Percentiles rank a stretch among this genome's conserved stretches.
These are phyloP conservation scores for Didymodactylos carnosus DNA, from an alignment of 2,888 invertebrate genomes.

Conservation along the genomic window DNA sequence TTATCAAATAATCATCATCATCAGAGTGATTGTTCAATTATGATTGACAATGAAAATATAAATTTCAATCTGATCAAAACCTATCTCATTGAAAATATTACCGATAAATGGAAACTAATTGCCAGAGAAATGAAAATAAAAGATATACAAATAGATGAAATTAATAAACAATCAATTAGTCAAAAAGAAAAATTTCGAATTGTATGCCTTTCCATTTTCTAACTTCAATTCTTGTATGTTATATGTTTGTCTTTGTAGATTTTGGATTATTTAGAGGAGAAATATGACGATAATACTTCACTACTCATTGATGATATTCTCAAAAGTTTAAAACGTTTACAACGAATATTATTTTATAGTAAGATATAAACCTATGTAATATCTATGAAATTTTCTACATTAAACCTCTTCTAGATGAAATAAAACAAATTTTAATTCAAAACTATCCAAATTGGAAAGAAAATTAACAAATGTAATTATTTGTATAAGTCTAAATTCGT, in stretches of 20 bases:
- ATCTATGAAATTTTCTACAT: no score
- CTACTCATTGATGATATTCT: not conserved
- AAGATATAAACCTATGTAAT: not conserved
- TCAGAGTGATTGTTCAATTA: not conserved
- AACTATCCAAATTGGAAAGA: no score
- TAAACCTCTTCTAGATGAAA: no score
- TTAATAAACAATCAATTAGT: not conserved
- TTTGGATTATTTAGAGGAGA: not conserved
- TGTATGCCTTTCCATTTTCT: not conserved
- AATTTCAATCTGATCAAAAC: not conserved
- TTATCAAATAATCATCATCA: not conserved
- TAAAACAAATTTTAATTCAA: no score
- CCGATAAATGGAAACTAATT: constrained; percentile 6
- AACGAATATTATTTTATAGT: not conserved
- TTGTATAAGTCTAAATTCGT: no score
- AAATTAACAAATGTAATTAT: no score
- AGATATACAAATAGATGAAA: constrained; percentile 4
- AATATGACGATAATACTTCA: not conserved
- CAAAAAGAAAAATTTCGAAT: not conserved
- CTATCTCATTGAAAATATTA: not conserved
- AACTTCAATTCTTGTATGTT: not conserved
- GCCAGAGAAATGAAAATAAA: constrained; percentile 10
- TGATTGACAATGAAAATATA: no score
- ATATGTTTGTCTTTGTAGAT: not conserved
- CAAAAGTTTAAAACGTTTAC: not conserved